Conservation (phyloP, 2,113 vertebrate genomes). For the Indicator maculatus region DNA sequence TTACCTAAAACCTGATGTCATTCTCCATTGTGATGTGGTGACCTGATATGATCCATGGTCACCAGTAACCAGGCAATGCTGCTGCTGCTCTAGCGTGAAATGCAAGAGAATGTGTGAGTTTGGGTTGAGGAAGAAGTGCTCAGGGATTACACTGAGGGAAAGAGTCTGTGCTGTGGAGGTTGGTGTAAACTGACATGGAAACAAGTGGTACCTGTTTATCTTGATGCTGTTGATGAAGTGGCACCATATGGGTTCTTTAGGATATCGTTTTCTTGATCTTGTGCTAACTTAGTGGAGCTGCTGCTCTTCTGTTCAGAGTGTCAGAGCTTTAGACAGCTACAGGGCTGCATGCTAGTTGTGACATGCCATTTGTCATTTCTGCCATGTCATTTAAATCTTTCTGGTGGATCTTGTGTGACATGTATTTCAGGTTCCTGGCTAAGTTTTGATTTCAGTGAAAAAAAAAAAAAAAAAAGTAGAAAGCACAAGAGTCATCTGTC, state of each 20-base stretch:
- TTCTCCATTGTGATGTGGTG: accelerated
- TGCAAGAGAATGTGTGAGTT: accelerated
- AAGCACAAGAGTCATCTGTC: not conserved
- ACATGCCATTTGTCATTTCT: not conserved
- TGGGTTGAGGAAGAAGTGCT: not conserved
- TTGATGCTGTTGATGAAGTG: not conserved
- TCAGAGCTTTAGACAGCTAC: not conserved
- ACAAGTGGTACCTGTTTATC: not conserved
- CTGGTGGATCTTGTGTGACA: not conserved
- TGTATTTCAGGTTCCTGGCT: not conserved
- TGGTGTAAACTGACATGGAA: not conserved
- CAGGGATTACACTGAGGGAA: not conserved
- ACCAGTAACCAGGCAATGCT: accelerated
- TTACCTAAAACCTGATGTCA: not conserved
- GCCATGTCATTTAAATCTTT: not conserved
- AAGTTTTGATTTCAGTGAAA: not conserved
- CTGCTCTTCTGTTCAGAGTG: not conserved
- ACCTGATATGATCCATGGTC: not conserved
- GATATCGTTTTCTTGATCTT: not conserved
- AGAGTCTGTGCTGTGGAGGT: not conserved
- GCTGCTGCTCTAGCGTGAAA: not conserved
- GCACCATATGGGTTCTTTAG: not conserved
- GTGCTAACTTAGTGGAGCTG: accelerated
- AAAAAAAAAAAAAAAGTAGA: not conserved
- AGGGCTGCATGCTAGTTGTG: not conserved